Evolutionary conservation across 2,113 vertebrate species (phyloP).

Genomic region (Crypturellus undulatus): DNA sequence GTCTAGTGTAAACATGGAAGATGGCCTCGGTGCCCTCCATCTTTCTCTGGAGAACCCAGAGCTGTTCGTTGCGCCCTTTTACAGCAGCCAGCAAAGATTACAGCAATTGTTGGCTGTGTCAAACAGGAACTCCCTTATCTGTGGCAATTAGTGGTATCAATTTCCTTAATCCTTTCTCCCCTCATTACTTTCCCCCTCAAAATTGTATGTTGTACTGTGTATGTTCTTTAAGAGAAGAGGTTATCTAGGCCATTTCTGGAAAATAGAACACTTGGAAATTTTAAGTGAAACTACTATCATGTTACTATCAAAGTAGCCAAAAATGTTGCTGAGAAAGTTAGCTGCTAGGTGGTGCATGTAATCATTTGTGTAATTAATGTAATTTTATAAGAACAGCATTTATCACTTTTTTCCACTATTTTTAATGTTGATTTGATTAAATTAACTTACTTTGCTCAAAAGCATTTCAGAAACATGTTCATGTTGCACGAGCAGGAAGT

Average conservation of each 20-base stretch:
- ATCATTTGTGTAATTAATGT: neutral
- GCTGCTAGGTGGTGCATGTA: neutral
- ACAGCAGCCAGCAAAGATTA: neutral
- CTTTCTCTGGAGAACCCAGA: neutral
- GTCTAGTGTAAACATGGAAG: neutral
- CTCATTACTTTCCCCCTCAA: neutral
- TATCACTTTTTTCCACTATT: neutral
- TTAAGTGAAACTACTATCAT: neutral
- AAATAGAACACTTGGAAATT: neutral
- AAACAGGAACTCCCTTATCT: neutral
- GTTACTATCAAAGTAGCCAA: neutral
- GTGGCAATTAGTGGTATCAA: neutral
- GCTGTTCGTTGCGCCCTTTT: neutral
- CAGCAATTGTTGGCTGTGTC: neutral
- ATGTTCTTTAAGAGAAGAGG: neutral
- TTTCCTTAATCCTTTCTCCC: neutral
- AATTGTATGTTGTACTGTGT: neutral
- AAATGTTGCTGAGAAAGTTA: neutral
- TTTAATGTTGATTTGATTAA: neutral
- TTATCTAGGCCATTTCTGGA: neutral
- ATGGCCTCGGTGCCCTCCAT: neutral
- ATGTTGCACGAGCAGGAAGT: neutral
- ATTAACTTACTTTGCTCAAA: neutral
- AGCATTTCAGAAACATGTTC: neutral
- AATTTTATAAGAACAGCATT: neutral